Evolutionary conservation across 2,888 invertebrate species (phyloP).

Genomic region (Erebia epiphron): DNA sequence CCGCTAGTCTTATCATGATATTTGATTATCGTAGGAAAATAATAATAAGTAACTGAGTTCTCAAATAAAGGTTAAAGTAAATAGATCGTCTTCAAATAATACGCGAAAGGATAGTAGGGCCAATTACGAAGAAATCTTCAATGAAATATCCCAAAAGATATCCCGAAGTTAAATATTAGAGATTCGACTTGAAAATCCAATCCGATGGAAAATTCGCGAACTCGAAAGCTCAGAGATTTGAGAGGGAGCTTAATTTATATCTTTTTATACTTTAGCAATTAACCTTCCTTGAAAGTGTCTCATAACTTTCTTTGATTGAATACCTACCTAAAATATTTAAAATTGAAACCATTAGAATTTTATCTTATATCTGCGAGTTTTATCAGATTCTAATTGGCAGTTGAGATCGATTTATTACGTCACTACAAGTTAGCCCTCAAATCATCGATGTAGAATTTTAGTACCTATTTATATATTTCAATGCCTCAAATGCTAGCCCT

Average conservation of each 20-base stretch:
- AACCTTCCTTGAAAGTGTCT: conserved; percentile 41
- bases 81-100: conserved; percentile 13
- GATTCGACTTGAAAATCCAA: conserved; percentile 25
- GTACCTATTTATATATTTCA: no score
- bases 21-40: no score
- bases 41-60: no score
- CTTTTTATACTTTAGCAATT: conserved; percentile 51
- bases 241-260: conserved; percentile 49
- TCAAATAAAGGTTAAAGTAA: not conserved
- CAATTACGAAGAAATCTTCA: conserved; percentile 31
- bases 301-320: conserved; percentile 40
- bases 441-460: no score
- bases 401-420: not conserved
- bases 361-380: not conserved
- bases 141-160: conserved; percentile 25
- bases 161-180: conserved; percentile 31
- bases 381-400: not conserved
- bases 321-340: conserved; percentile 31
- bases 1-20: no score
- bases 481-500: no score
- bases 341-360: conserved; percentile 1
- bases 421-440: no score
- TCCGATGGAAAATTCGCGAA: conserved; percentile 32
- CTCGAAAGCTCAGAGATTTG: conserved; percentile 45
- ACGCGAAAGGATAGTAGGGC: conserved; percentile 6